Evolutionary conservation across 2,888 invertebrate genomes (phyloP).

Genomic region (Sesia apiformis): DNA sequence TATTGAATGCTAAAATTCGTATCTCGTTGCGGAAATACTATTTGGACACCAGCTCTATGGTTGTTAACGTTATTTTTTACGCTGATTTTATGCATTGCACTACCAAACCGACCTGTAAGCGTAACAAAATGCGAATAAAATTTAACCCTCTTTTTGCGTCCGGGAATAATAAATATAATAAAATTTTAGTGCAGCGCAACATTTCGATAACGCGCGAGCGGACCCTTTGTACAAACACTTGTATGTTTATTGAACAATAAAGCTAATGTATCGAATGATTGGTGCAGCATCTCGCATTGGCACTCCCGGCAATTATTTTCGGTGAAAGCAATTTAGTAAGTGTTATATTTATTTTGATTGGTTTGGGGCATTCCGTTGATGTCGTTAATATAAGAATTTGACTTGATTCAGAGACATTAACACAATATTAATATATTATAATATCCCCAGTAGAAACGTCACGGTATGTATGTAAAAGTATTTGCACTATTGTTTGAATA

Average conservation of each 20-base stretch:
- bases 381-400: no score
- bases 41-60: conserved; percentile 1
- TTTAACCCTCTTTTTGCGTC: conserved; percentile 1
- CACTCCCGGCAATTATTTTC: no score
- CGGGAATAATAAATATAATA: background rate
- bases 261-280: conserved; percentile 18
- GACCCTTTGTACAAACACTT: background rate
- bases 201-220: background rate
- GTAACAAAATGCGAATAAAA: conserved; percentile 2
- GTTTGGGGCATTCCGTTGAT: no score
- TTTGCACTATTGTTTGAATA: no score
- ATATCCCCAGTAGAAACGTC: no score
- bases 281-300: conserved; percentile 4
- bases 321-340: no score
- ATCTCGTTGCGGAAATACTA: background rate
- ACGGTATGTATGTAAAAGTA: no score
- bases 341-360: no score
- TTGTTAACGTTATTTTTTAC: background rate
- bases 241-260: conserved; percentile 11
- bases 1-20: background rate
- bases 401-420: no score
- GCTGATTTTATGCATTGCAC: conserved; percentile 1
- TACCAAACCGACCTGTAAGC: background rate
- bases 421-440: no score
- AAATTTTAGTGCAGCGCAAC: background rate